Percentiles rank a stretch among this genome's conserved stretches.
Evolutionary conservation across 37 sponge, comb jelly and placozoan genomes (phyloP).

Genomic region (Geodia barretti): DNA sequence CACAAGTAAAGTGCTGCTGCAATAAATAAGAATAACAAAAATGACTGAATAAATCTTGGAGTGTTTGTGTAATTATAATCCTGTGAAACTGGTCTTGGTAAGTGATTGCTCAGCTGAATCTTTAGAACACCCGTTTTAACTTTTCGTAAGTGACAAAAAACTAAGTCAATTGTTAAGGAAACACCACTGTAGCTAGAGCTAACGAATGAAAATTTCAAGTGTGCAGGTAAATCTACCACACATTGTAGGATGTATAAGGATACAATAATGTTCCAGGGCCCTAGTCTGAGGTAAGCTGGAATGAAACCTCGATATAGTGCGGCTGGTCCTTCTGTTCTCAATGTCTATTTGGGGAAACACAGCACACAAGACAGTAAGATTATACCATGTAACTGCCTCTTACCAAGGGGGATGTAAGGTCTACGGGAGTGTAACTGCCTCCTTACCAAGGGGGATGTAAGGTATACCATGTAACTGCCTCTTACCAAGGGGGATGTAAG

Average conservation of each 20-base stretch:
- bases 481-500: too few relatives aligned
- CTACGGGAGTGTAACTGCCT: too few relatives aligned
- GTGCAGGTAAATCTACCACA: not conserved
- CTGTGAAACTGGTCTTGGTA: not conserved
- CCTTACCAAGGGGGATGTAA: too few relatives aligned
- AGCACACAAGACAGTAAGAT: not conserved
- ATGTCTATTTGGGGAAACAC: not conserved
- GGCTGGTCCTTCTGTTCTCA: constrained; percentile 81
- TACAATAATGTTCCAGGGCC: constrained; percentile 96
- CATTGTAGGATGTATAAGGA: constrained; percentile 32
- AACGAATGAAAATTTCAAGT: not conserved
- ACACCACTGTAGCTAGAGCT: not conserved
- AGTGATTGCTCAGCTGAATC: not conserved
- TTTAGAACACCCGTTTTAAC: constrained; percentile 47
- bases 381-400: too few relatives aligned
- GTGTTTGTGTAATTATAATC: not conserved
- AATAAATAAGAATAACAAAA: too few relatives aligned
- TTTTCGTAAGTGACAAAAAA: constrained; percentile 78
- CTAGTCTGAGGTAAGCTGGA: constrained; percentile 85
- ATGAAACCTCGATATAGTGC: constrained; percentile 94
- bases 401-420: not conserved
- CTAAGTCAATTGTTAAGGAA: constrained; percentile 27
- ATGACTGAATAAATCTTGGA: too few relatives aligned
- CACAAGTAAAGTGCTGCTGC: too few relatives aligned
- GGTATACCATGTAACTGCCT: too few relatives aligned